Evolutionary conservation across 2,888 invertebrate species (phyloP).

Genomic region (Cactoblastis cactorum): DNA sequence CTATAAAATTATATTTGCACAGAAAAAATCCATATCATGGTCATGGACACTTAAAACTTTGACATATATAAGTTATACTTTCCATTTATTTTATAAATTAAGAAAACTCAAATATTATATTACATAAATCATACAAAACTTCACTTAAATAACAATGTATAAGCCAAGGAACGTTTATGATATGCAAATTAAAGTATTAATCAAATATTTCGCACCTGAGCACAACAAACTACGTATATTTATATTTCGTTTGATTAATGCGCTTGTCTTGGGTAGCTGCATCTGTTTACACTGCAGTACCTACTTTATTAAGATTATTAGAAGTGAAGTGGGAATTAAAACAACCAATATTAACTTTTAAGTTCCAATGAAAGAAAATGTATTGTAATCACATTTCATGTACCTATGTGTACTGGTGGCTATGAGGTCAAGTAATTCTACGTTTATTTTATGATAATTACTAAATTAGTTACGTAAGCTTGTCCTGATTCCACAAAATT

Average conservation of each 20-base stretch:
- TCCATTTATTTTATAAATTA: too few relatives aligned
- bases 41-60: not conserved
- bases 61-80: too few relatives aligned
- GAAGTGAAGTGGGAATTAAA: too few relatives aligned
- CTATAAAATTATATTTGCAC: slow-evolving; percentile 56
- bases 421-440: not conserved
- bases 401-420: not conserved
- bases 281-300: slow-evolving; percentile 3
- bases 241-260: slow-evolving; percentile 8
- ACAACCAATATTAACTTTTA: slow-evolving; percentile 1
- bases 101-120: too few relatives aligned
- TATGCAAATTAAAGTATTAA: slow-evolving; percentile 14
- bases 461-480: too few relatives aligned
- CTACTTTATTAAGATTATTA: slow-evolving; percentile 7
- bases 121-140: too few relatives aligned
- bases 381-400: not conserved
- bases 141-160: not conserved
- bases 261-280: not conserved
- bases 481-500: too few relatives aligned
- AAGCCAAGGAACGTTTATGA: not conserved
- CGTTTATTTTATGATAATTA: not conserved
- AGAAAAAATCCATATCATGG: slow-evolving; percentile 35
- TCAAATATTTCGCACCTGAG: slow-evolving; percentile 12
- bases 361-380: slow-evolving; percentile 8
- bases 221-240: slow-evolving; percentile 1